Evolutionary conservation across 1,140 invertebrate species (phyloP), one percentile per base, ranked within the genome.

Genomic region (Lysiphlebus fabarum): DNA sequence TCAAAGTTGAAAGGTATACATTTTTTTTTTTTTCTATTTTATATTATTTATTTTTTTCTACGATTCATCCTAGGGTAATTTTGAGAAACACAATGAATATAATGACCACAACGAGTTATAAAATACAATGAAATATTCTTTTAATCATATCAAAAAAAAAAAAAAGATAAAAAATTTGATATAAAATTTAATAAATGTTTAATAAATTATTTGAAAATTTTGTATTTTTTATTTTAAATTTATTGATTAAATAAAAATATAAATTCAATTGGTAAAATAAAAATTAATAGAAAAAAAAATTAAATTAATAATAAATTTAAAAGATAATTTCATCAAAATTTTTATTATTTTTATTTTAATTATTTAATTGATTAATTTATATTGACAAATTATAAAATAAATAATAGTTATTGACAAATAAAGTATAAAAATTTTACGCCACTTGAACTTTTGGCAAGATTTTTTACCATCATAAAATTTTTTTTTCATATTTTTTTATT

Each of bases 381-480:
- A 33, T 49, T 43, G 41, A 34, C 8, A 45, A 38, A 17, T n/a
- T 11, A 12, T 33, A 43, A 40, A 26, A 42, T 55, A 58, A 6
- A 7, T 12, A 37, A 40, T 26, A 49, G 44, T 33, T 44, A 40
- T 26, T 38, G 53, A 55, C 59, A 59, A 58, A 41, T 44, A 56
- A 58, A 58, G n/a, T n/a, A n/a, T n/a, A 63, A 56, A 62, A 47
- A 64, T 64, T 64, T 64, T 61, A 58, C 59, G 59, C 59, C 59
- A 64, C 59, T 64, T 64, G 59, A 60, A 17, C 56, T 61, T 58
- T 64, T 64, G 62, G 62, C 62, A 61, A 56, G 10, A 10, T 12
- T 17, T 17, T 12, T 26, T 26, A 26, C 17, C 17, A 26, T 37
- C 14, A 17, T 49, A 5, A 12, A 38, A 38, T 45, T 56, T 41